Conservation (phyloP, 2,797 vertebrate species). For the Pipistrellus pygmaeus region DNA sequence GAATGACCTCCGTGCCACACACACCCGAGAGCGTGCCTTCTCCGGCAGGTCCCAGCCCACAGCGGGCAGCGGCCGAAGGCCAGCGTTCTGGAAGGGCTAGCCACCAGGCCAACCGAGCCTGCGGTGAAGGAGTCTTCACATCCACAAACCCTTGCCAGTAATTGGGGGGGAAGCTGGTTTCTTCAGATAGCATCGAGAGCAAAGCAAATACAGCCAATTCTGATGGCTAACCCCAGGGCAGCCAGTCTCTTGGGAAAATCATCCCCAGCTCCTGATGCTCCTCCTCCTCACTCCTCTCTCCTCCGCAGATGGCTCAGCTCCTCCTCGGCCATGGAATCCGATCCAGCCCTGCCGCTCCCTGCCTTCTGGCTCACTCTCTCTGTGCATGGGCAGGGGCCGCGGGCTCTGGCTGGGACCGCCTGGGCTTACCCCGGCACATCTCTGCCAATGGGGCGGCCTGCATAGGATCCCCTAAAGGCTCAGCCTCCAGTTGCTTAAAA, state of each 20-base stretch:
- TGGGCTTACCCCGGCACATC: neutral
- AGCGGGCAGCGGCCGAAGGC: neutral
- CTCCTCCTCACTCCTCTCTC: too few species aligned
- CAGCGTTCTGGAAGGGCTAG: neutral
- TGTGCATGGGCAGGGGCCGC: accelerated
- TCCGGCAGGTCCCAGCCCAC: neutral
- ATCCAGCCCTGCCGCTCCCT: neutral
- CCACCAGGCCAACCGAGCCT: neutral
- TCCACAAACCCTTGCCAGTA: neutral
- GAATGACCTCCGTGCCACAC: neutral
- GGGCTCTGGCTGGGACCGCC: too few species aligned
- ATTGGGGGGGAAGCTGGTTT: neutral
- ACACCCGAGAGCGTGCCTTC: neutral
- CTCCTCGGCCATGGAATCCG: neutral
- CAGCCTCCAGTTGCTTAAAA: neutral
- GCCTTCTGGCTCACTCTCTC: neutral
- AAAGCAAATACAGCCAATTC: neutral
- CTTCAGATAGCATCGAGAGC: neutral
- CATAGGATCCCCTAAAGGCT: neutral
- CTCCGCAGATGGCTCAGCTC: neutral
- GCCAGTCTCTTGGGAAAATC: neutral
- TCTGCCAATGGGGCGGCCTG: neutral
- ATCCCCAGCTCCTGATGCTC: neutral
- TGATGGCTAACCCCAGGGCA: too few species aligned
- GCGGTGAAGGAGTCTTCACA: neutral